These are phyloP conservation scores for Myrmophylax atrothorax DNA, from an alignment of 2,113 vertebrate genomes.

Conservation along the genomic window DNA sequence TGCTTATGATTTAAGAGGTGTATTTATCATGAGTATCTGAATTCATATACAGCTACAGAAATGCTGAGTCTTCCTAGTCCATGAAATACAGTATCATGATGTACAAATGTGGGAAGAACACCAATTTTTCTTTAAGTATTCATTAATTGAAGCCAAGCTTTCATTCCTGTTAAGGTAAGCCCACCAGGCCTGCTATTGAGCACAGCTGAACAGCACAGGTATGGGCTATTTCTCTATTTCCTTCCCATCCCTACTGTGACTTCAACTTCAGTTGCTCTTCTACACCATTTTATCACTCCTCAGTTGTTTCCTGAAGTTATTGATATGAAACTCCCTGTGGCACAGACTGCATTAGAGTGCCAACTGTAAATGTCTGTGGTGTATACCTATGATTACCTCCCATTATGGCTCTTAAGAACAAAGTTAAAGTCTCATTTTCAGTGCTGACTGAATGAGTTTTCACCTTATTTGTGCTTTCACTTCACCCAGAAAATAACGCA, in stretches of 20 bases:
- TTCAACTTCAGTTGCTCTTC: not conserved
- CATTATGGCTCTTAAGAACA: constrained; percentile 4
- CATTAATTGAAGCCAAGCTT: not conserved
- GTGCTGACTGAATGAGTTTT: not conserved
- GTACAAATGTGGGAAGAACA: not conserved
- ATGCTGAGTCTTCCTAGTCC: not conserved
- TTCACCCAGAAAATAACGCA: constrained; percentile 13
- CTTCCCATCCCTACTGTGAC: not conserved
- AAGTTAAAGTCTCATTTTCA: not conserved
- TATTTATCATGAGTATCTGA: not conserved
- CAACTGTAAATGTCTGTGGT: not conserved
- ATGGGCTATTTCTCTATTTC: not conserved
- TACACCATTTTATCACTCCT: not conserved
- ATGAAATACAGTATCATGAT: not conserved
- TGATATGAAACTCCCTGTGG: not conserved
- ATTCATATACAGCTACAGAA: not conserved
- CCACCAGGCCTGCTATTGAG: not conserved
- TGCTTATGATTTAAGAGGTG: not conserved
- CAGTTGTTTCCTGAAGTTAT: not conserved
- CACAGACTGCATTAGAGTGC: not conserved
- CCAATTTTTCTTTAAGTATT: not conserved
- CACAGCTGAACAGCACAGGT: not conserved
- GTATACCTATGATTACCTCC: not conserved
- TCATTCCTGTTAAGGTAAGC: not conserved
- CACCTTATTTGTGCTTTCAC: not conserved